A percentile compares a stretch with the other conserved stretches of the same genome.
Evolutionary conservation across 2,888 invertebrate species (phyloP).

Genomic region (Aromia moschata): DNA sequence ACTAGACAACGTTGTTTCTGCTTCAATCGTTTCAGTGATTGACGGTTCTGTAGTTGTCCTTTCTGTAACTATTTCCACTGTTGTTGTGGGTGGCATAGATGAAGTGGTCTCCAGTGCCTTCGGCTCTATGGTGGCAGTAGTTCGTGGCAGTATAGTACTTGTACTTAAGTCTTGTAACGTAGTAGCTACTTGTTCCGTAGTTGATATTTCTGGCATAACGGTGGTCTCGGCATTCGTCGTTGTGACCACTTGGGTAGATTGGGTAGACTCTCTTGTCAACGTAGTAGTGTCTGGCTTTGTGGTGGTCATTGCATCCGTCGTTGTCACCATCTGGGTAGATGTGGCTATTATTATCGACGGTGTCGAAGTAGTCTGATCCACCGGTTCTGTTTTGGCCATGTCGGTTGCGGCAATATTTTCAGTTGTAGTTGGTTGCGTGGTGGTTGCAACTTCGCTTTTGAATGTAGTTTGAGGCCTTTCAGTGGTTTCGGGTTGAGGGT

Average conservation of each 20-base stretch:
- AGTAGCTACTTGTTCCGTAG: constrained; percentile 28
- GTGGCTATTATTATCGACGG: too few species aligned
- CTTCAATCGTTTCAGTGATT: constrained; percentile 24
- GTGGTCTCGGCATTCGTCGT: too few species aligned
- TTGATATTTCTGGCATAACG: constrained; percentile 34
- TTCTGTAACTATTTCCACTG: constrained; percentile 15
- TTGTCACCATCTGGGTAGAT: too few species aligned
- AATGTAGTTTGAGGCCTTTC: constrained; percentile 36
- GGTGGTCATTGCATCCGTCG: constrained; percentile 20
- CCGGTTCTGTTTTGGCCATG: not conserved
- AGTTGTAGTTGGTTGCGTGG: constrained; percentile 16
- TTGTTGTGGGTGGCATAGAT: constrained; percentile 9
- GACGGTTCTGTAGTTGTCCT: constrained; percentile 21
- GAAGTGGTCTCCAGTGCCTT: constrained; percentile 8
- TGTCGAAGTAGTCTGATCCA: not conserved
- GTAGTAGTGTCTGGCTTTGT: constrained; percentile 18
- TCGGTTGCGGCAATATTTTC: constrained; percentile 25
- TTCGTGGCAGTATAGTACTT: constrained; percentile 16
- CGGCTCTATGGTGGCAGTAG: constrained; percentile 10
- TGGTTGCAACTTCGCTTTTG: constrained; percentile 13
- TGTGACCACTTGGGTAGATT: constrained; percentile 42
- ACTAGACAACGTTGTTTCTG: constrained; percentile 12
- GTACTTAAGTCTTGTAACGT: constrained; percentile 14
- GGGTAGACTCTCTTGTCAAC: constrained; percentile 32
- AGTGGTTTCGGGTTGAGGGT: constrained; percentile 54